Evolutionary conservation across 1,140 invertebrate genomes (phyloP), one percentile per base, ranked within the genome.

Genomic region (Apocrypta bakeri): DNA sequence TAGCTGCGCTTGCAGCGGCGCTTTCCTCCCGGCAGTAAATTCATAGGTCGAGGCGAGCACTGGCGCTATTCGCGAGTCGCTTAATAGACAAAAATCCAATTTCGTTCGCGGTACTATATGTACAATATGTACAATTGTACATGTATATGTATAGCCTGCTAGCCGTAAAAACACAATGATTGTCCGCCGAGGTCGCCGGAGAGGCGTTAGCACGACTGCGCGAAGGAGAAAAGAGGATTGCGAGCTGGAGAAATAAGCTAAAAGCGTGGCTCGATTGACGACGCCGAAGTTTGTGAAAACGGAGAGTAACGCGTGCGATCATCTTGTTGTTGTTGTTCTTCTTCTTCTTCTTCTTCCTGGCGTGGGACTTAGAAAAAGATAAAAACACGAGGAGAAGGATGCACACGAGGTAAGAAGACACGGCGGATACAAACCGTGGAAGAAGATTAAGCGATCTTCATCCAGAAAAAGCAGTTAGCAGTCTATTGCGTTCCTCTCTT

Each of bases 61-160:
- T n/a, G n/a, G n/a, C 37, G 24, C 25, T 78, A 42, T 78, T 68
- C 63, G 76, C 76, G 33, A 25, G 14, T 71, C 33, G 33, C 24
- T 71, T 82, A 82, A 82, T 82, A 72, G 81, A 77, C 74, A 40
- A 76, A 76, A 77, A 82, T 82, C 73, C 74, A 76, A 82, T 82
- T 82, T 77, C 66, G 21, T 72, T 77, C 27, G 73, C 68, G 63
- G 61, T n/a, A n/a, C 27, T 56, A 73, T 27, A 61, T 17, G 12
- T n/a, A n/a, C n/a, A n/a, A n/a, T n/a, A n/a, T n/a, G n/a, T n/a
- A n/a, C n/a, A n/a, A n/a, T n/a, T n/a, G n/a, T n/a, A n/a, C n/a
- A n/a, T n/a, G n/a, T 29, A 27, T n/a, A 9, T 8, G 12, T 56
- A 4, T 17, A 33, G 0, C 68, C 29, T 17, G 29, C 27, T 8